Conservation (phyloP, 2,113 vertebrate genomes). For the Hypomesus transpacificus region DNA sequence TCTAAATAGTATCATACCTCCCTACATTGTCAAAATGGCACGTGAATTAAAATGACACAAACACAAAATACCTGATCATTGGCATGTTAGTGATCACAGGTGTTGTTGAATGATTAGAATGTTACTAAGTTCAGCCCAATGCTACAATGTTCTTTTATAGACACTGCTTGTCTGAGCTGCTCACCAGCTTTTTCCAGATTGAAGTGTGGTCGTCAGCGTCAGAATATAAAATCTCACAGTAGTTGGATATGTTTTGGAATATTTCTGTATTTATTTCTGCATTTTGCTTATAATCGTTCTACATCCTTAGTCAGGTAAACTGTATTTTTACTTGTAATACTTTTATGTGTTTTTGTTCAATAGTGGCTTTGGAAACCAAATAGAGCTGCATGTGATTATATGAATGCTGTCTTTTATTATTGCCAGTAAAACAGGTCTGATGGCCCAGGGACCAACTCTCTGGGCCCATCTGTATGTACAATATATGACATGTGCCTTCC, state of each 20-base stretch:
- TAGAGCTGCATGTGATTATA: not conserved
- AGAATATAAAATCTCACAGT: conserved; percentile 19
- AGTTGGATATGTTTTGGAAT: conserved; percentile 23
- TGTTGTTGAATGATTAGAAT: not conserved
- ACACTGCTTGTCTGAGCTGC: not conserved
- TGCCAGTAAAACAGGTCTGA: not conserved
- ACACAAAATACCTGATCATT: too few species aligned
- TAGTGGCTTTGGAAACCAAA: conserved; percentile 14
- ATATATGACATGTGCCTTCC: not conserved
- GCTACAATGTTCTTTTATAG: not conserved
- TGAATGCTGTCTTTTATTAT: conserved; percentile 14
- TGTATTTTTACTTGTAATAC: not conserved
- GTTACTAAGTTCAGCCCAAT: not conserved
- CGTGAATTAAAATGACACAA: too few species aligned
- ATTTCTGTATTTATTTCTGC: conserved; percentile 62
- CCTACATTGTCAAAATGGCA: too few species aligned
- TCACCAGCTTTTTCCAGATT: not conserved
- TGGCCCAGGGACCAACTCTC: not conserved
- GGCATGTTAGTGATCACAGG: too few species aligned
- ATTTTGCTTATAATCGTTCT: conserved; percentile 36
- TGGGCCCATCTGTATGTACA: conserved; percentile 1
- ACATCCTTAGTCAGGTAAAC: not conserved
- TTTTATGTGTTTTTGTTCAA: not conserved
- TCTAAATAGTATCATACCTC: too few species aligned
- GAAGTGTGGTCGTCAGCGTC: not conserved